A percentile compares a stretch with the other conserved stretches of the same genome.
phyloP scores from a whole-genome alignment of 2,888 invertebrate genomes.

The Caenorhabditis angaria region DNA sequence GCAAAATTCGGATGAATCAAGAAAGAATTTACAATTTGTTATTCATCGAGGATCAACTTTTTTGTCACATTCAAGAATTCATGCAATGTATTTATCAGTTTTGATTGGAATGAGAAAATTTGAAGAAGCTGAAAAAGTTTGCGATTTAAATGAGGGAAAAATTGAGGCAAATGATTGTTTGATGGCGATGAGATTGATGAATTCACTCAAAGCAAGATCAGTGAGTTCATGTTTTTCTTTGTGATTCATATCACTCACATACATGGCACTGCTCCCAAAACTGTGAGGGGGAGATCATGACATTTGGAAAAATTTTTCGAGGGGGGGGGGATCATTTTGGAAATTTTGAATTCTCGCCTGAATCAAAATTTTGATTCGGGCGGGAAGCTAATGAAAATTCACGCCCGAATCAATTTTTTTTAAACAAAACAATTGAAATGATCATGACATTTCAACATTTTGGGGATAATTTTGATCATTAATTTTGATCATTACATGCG shows the following conservation, averaged over 20 bases:
- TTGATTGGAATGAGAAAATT: slow-evolving; percentile 41
- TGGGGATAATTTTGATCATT: too few relatives aligned
- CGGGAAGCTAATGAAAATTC: too few relatives aligned
- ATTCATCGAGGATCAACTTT: slow-evolving; percentile 58
- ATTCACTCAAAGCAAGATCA: slow-evolving; percentile 43
- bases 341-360: too few relatives aligned
- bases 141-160: slow-evolving; percentile 9
- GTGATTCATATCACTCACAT: neutral
- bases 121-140: slow-evolving; percentile 45
- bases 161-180: slow-evolving; percentile 48
- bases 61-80: slow-evolving; percentile 47
- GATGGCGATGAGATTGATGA: slow-evolving; percentile 52
- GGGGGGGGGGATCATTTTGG: too few relatives aligned
- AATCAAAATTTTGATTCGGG: too few relatives aligned
- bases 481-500: too few relatives aligned
- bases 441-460: too few relatives aligned
- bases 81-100: slow-evolving; percentile 51
- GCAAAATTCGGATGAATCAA: slow-evolving; percentile 31
- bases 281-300: too few relatives aligned
- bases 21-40: slow-evolving; percentile 50
- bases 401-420: neutral
- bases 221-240: slow-evolving; percentile 9
- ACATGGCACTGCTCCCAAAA: too few relatives aligned
- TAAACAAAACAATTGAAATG: too few relatives aligned
- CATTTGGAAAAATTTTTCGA: too few relatives aligned